These are phyloP conservation scores for Teleiodes luculella DNA, from an alignment of 2,888 invertebrate species.

Conservation along the genomic window DNA sequence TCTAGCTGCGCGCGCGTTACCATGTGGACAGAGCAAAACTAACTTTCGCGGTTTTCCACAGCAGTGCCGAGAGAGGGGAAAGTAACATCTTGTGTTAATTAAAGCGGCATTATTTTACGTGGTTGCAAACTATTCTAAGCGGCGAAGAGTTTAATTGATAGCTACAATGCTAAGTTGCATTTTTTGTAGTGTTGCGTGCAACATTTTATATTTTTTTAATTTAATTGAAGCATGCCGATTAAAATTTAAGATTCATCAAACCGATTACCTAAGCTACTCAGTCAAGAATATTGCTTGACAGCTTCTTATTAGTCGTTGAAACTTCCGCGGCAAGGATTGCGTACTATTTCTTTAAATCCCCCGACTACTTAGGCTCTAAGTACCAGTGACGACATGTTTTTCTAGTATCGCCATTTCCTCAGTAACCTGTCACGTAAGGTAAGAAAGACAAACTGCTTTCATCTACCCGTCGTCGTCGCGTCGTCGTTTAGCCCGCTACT, in stretches of 20 bases:
- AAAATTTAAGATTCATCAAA: background rate
- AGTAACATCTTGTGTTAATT: slow-evolving; percentile 64
- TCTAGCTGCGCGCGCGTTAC: slow-evolving; percentile 43
- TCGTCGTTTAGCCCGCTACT: background rate
- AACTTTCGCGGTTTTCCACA: slow-evolving; percentile 72
- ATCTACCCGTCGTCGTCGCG: background rate
- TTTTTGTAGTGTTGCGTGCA: slow-evolving; percentile 27
- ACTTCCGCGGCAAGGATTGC: slow-evolving; percentile 1
- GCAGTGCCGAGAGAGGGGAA: slow-evolving; percentile 57
- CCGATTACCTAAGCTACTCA: background rate
- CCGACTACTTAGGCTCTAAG: slow-evolving; percentile 1
- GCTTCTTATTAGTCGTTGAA: background rate
- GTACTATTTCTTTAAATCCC: slow-evolving; percentile 4
- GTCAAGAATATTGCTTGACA: background rate
- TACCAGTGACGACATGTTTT: slow-evolving; percentile 8
- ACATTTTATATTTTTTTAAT: slow-evolving; percentile 1
- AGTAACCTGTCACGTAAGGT: slow-evolving; percentile 12
- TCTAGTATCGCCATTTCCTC: slow-evolving; percentile 7
- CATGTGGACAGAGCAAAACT: slow-evolving; percentile 39
- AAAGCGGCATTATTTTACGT: slow-evolving; percentile 51
- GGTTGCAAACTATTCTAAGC: slow-evolving; percentile 42
- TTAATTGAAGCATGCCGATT: slow-evolving; percentile 6
- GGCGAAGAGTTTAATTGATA: slow-evolving; percentile 47
- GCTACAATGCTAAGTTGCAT: slow-evolving; percentile 29
- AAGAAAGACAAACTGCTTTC: slow-evolving; percentile 11